Conservation (phyloP, 1,140 invertebrate genomes). For the Philotrypesis tridentata region DNA sequence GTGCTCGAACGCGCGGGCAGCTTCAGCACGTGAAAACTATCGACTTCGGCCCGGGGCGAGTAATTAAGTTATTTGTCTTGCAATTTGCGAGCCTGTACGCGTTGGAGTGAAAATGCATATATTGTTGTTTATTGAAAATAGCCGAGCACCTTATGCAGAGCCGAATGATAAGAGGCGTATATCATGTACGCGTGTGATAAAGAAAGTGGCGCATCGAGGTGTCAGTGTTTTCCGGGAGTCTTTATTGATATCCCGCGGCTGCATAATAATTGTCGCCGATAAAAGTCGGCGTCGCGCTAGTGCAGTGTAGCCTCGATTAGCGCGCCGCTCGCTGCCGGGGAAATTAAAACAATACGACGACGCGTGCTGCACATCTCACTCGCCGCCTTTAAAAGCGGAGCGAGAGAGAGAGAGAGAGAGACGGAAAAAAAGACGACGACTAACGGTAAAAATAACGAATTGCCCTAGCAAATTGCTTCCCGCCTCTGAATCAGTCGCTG, state of each 20-base stretch:
- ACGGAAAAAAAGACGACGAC: neutral
- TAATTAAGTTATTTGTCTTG: no score
- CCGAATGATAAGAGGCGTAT: neutral
- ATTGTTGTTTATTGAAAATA: constrained; percentile 1
- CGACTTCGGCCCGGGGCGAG: no score
- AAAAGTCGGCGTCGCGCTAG: neutral
- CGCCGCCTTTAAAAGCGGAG: neutral
- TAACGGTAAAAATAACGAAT: constrained; percentile 37
- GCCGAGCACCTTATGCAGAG: neutral
- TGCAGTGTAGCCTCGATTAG: no score
- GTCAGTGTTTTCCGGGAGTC: constrained; percentile 27
- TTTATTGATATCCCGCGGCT: constrained; percentile 30
- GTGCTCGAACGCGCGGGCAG: neutral
- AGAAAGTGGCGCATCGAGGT: constrained; percentile 45
- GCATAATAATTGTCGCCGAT: constrained; percentile 2
- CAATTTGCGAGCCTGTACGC: no score
- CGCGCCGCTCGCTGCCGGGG: neutral
- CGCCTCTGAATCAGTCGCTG: constrained; percentile 47
- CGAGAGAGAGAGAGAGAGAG: no score
- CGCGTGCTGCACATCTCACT: neutral
- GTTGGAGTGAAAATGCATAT: no score
- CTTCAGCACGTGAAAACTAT: neutral
- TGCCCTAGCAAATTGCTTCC: constrained; percentile 47
- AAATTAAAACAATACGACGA: neutral
- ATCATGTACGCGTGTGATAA: constrained; percentile 31